phyloP scores from a whole-genome alignment of 92 coral and sea anemone genomes.

The Epizoanthus rinbou region DNA sequence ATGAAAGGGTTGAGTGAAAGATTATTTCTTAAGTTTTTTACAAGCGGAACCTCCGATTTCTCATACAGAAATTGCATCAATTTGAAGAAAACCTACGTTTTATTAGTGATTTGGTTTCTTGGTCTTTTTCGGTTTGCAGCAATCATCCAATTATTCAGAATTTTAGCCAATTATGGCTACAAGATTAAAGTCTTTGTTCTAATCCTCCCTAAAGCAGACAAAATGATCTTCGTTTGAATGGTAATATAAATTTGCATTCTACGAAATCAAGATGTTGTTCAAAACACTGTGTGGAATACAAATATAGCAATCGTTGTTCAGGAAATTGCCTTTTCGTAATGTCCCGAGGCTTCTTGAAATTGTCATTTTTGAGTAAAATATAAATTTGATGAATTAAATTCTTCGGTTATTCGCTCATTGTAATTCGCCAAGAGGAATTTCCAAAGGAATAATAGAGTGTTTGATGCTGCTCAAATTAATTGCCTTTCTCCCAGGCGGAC shows the following conservation, averaged over 20 bases:
- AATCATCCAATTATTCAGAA: background rate
- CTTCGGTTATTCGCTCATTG: background rate
- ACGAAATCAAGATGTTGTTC: background rate
- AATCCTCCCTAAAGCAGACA: constrained; percentile 25
- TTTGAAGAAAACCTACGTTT: background rate
- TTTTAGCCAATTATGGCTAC: background rate
- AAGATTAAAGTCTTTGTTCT: background rate
- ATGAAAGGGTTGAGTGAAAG: background rate
- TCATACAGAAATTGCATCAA: background rate
- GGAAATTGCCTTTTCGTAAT: constrained; percentile 33
- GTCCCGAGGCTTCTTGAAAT: background rate
- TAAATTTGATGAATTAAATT: background rate
- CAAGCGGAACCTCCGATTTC: background rate
- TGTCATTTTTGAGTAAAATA: background rate
- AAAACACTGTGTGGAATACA: constrained; percentile 32
- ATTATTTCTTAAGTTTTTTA: background rate
- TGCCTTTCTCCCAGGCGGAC: constrained; percentile 1
- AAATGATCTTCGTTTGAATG: constrained; percentile 31
- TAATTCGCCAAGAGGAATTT: background rate
- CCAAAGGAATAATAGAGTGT: background rate
- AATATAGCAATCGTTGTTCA: constrained; percentile 22
- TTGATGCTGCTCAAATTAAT: background rate
- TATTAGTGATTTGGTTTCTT: background rate
- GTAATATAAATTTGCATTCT: constrained; percentile 25
- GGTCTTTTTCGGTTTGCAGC: background rate